These are phyloP conservation scores for Platyrinchus mystaceus DNA, from an alignment of 2,797 vertebrate genomes.

Conservation along the genomic window DNA sequence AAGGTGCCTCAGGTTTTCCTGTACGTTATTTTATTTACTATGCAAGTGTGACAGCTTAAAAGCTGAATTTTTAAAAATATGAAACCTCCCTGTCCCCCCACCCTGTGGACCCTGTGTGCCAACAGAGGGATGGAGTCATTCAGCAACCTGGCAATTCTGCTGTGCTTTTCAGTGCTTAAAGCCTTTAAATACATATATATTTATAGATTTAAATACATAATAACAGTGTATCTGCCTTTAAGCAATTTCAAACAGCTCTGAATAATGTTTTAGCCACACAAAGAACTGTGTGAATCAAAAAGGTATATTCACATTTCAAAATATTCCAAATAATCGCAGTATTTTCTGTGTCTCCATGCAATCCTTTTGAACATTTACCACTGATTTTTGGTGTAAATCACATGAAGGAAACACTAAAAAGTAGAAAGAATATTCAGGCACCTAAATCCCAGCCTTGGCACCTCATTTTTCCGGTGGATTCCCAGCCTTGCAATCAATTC, in stretches of 20 bases:
- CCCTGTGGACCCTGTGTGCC: neutral
- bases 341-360: neutral
- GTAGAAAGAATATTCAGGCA: neutral
- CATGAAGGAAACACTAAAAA: neutral
- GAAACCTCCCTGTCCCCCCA: neutral
- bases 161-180: neutral
- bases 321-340: neutral
- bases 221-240: neutral
- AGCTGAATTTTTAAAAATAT: neutral
- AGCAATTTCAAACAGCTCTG: neutral
- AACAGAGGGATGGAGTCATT: neutral
- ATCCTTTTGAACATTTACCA: neutral
- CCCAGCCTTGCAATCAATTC: neutral
- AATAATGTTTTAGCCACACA: neutral
- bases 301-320: neutral
- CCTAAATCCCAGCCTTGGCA: neutral
- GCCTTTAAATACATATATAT: neutral
- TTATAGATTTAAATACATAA: neutral
- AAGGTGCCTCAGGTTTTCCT: neutral
- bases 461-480: fast-evolving
- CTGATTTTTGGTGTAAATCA: neutral
- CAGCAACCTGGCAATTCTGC: neutral
- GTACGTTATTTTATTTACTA: neutral
- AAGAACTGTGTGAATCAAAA: neutral
- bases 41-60: neutral